Evolutionary conservation across 2,888 invertebrate species (phyloP), one percentile per base, ranked within the genome.

Genomic region (Tetrapedia diversipes): DNA sequence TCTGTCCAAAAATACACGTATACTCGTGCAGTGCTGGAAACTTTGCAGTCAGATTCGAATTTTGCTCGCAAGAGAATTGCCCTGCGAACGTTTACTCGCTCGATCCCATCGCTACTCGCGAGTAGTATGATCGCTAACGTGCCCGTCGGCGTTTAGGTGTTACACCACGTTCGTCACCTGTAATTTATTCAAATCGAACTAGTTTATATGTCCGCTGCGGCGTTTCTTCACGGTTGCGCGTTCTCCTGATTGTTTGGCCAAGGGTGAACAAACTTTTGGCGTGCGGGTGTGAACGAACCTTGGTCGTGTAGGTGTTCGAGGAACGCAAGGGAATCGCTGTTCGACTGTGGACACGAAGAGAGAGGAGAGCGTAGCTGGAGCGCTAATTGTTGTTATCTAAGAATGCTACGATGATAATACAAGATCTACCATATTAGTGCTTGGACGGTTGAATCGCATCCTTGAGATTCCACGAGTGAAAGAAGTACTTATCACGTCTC

Each of bases 161-260:
- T 43, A n/a, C 14, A 22, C 4, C 8, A 19, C 45, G 22, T 60
- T 60, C 11, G 60, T 32, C 60, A 16, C 10, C 16, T 34, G 34
- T 47, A 24, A 61, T 47, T 45, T 47, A 47, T 61, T 61, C 60
- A 34, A 61, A 47, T 61, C 47, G 34, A 7, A 61, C 47, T 61
- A 47, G 45, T 61, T 61, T 47, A 34, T 24, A 61, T 34, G 34
- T 61, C 10, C 29, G 22, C 4, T 16, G 43, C 32, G 49, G 29
- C 43, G 29, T 60, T 43, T 22, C 29, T 43, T 60, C 59, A 10
- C 4, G 27, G 59, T 14, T 27, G 43, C 45, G 22, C 10, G 32
- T 32, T 34, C 45, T 10, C 16, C 11, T 6, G 29, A 19, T 19
- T 24, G 0, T 10, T 8, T 8, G 1, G n/a, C 1, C 3, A 1